These are phyloP conservation scores for Drosophila ambigua DNA, from an alignment of 1,140 invertebrate species.

Conservation along the genomic window DNA sequence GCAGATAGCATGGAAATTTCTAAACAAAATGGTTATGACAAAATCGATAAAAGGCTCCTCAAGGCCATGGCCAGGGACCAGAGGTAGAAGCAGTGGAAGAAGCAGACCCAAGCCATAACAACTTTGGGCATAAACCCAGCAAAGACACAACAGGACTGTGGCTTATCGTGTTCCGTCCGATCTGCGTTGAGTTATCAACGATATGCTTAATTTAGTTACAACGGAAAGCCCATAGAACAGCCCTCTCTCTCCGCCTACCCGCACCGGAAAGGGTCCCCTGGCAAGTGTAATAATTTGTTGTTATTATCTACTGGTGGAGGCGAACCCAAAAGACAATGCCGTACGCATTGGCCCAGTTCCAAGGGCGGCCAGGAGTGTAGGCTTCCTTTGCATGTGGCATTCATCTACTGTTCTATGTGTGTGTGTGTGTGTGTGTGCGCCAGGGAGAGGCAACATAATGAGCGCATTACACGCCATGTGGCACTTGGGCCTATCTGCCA, in stretches of 20 bases:
- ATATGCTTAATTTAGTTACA: slow-evolving; percentile 66
- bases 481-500: slow-evolving; percentile 49
- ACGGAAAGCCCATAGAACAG: not conserved
- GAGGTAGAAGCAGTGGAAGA: not conserved
- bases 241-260: not conserved
- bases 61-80: slow-evolving; percentile 7
- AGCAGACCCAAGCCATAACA: slow-evolving; percentile 4
- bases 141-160: slow-evolving; percentile 31
- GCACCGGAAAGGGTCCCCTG: slow-evolving; percentile 25
- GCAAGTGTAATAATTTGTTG: slow-evolving; percentile 66
- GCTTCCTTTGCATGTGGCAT: slow-evolving; percentile 60
- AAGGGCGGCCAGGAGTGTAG: slow-evolving; percentile 25
- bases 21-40: slow-evolving; percentile 46
- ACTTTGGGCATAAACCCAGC: slow-evolving; percentile 13
- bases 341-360: slow-evolving; percentile 73
- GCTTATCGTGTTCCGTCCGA: slow-evolving; percentile 54
- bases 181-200: slow-evolving; percentile 65
- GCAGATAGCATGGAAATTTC: slow-evolving; percentile 35
- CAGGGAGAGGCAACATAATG: slow-evolving; percentile 63
- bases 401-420: slow-evolving; percentile 46
- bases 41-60: slow-evolving; percentile 44
- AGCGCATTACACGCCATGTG: slow-evolving; percentile 77
- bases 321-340: slow-evolving; percentile 60
- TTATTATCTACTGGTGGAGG: slow-evolving; percentile 50
- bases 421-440: slow-evolving; percentile 23